These are phyloP conservation scores for Tiliacea aurago DNA, from an alignment of 2,888 invertebrate species.

Conservation along the genomic window DNA sequence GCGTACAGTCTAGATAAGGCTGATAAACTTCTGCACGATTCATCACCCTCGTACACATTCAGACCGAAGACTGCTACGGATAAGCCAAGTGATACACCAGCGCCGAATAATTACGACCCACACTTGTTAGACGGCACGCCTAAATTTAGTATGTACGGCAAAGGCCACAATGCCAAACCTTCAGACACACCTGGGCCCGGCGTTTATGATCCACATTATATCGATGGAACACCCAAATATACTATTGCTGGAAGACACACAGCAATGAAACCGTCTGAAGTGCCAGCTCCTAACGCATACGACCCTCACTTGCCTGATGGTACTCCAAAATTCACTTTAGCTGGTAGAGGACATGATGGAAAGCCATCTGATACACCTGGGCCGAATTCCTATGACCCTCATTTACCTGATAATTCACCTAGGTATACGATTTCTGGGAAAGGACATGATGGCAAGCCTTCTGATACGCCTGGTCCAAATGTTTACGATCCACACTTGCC, in stretches of 20 bases:
- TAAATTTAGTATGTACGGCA: conserved; percentile 90
- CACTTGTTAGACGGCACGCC: conserved; percentile 83
- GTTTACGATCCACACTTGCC: conserved; percentile 87
- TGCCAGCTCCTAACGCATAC: conserved; percentile 92
- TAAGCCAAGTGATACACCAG: conserved; percentile 90
- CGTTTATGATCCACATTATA: conserved; percentile 91
- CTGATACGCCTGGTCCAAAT: conserved; percentile 91
- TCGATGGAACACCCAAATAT: conserved; percentile 90
- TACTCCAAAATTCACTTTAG: conserved; percentile 91
- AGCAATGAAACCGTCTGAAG: conserved; percentile 87
- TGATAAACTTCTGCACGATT: conserved; percentile 89
- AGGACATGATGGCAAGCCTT: conserved; percentile 82
- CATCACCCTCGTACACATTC: conserved; percentile 89
- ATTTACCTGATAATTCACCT: conserved; percentile 89
- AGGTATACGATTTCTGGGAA: conserved; percentile 92
- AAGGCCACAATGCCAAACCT: conserved; percentile 83
- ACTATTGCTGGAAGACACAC: conserved; percentile 91
- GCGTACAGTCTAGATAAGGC: conserved; percentile 90
- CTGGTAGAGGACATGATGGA: conserved; percentile 87
- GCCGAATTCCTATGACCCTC: conserved; percentile 88
- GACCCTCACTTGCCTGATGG: conserved; percentile 88
- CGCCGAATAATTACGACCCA: conserved; percentile 80
- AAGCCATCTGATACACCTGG: conserved; percentile 90
- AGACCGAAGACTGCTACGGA: conserved; percentile 82
- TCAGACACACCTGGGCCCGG: conserved; percentile 92